Evolutionary conservation across 2,113 vertebrate species (phyloP), one percentile per base, ranked within the genome.

Genomic region (Hemichromis elongatus): DNA sequence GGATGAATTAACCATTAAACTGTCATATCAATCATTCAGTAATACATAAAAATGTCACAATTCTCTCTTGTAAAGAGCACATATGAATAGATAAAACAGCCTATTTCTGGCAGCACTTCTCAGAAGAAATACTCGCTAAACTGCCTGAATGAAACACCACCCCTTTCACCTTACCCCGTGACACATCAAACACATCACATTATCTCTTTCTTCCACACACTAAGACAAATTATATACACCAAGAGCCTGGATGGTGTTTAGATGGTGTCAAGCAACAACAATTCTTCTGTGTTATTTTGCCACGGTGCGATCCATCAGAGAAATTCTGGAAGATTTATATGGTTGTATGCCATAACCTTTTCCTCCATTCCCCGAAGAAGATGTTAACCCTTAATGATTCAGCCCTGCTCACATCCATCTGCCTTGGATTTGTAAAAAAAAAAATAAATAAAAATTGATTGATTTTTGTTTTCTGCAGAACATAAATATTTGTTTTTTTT

Each of bases 1-100:
- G 57, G 84, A 56, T 63, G 85, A 88, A 88, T 92, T 83, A 90
- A 88, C 66, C 85, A 93, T 92, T 88, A 90, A 91, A 86, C 77
- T 75, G 82, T 79, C 37, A 78, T n/a, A 90, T 94, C 86, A 95
- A 95, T 93, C 82, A 91, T 95, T 95, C 85, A 95, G 68, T 54
- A 85, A 61, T 42, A 54, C 54, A 83, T 83, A 73, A 86, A 92
- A 86, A 89, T 63, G 28, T 77, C 79, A 80, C 54, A 77, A 28
- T 84, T 88, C 55, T 82, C 35, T 61, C 40, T 80, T 70, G 50
- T 83, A 82, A 85, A 13, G 30, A 83, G 81, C 18, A 55, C 66
- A 16, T 40, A 77, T 87, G 83, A 92, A 84, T 84, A 88, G 52
- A 92, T 93, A 93, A 81, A 89, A 86, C 13, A 6, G 19, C 24